Evolutionary conservation across 2,113 vertebrate species (phyloP), one percentile per base, ranked within the genome.

Genomic region (Megatriorchis doriae): DNA sequence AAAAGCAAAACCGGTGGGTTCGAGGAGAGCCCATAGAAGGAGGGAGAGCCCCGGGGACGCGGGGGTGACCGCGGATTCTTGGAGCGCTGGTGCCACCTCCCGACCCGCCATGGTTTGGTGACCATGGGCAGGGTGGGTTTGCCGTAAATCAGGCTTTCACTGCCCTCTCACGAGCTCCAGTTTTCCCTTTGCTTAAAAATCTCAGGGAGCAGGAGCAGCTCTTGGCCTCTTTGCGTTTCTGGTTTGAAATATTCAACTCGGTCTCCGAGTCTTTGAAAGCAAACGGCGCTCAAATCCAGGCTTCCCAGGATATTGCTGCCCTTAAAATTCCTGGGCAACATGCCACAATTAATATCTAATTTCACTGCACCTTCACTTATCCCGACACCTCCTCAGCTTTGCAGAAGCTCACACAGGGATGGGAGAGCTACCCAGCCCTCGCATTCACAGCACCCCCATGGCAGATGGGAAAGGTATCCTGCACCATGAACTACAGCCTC

Each of bases 61-160:
- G 9, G 26, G 52, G 52, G 52, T 53, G 52, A 16, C 10, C 6
- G 27, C 27, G 6, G 29, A 18, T 70, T 17, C 5, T 43, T 55
- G 81, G 63, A 73, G 74, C 58, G 11, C 82, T 72, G 82, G 66
- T 85, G 90, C 97, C 96, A 92, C 83, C 97, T 97, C 73, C 96
- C 75, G 97, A 70, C 61, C 27, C 5, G 26, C 26, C 5, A 52
- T 16, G 52, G 52, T 10, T 29, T 29, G 16, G 52, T 53, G 26
- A 8, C 52, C 52, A 40, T 40, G 15, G 26, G 52, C 6, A 29
- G 16, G 26, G 9, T 16, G 26, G 52, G 15, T 16, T 16, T 29
- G 26, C 26, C 26, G 9, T 53, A 53, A 29, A 29, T 53, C 26
- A 53, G 26, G 26, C 52, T 27, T 31, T 53, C 52, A 29, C 50